Evolutionary conservation across 2,113 vertebrate genomes (phyloP).

Genomic region (Alethe diademata): DNA sequence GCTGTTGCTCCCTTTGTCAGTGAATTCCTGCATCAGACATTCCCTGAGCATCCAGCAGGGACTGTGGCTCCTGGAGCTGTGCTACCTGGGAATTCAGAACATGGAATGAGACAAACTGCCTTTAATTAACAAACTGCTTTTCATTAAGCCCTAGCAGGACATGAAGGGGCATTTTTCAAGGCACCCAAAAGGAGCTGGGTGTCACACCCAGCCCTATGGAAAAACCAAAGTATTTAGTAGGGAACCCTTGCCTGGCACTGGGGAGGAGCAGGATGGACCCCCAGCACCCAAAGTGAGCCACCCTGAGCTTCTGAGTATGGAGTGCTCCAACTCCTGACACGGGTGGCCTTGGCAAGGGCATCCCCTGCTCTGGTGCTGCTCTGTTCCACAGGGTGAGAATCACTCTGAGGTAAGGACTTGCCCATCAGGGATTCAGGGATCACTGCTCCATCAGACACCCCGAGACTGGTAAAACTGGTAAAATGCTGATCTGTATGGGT

Average conservation of each 20-base stretch:
- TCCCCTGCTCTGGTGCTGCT: background rate
- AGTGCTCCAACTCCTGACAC: background rate
- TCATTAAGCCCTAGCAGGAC: background rate
- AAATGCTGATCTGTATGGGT: background rate
- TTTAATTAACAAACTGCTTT: background rate
- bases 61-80: background rate
- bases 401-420: background rate
- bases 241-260: background rate
- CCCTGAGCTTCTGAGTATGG: background rate
- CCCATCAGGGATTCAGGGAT: background rate
- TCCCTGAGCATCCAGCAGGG: background rate
- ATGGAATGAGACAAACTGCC: background rate
- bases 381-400: background rate
- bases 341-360: background rate
- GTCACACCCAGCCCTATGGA: background rate
- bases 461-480: background rate
- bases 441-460: background rate
- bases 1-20: background rate
- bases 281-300: background rate
- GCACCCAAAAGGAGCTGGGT: background rate
- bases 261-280: background rate
- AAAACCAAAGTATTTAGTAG: background rate
- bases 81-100: rapidly evolving
- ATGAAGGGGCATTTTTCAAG: background rate
- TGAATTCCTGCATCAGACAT: background rate